phyloP scores from a whole-genome alignment of 53 echinoderm and acorn worm species.

The Luidia sarsii region DNA sequence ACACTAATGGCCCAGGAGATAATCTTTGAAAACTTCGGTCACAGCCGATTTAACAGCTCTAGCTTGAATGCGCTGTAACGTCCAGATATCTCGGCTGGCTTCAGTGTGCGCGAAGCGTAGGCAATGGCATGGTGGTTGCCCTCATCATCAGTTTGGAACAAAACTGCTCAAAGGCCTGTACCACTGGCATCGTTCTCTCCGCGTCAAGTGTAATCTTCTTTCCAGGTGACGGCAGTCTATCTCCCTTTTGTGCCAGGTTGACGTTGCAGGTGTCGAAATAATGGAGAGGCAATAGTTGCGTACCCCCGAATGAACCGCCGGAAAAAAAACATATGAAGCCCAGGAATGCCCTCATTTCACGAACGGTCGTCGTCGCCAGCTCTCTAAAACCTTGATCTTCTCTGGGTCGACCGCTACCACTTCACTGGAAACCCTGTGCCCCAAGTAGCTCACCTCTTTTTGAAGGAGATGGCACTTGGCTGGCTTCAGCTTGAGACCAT shows the following conservation, averaged over 20 bases:
- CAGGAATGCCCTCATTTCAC: constrained; percentile 57
- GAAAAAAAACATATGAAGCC: constrained; percentile 66
- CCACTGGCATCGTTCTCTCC: constrained; percentile 48
- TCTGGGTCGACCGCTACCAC: constrained; percentile 64
- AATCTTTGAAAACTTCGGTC: constrained; percentile 18
- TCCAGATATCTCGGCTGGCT: constrained; percentile 22
- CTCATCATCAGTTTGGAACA: not conserved
- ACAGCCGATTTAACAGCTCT: constrained; percentile 56
- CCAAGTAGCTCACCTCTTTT: constrained; percentile 47
- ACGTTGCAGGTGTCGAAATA: constrained; percentile 3
- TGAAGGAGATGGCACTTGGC: constrained; percentile 62
- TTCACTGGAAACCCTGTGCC: constrained; percentile 49
- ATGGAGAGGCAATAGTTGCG: constrained; percentile 58
- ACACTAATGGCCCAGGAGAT: constrained; percentile 20
- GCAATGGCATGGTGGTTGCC: constrained; percentile 26
- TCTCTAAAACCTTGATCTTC: constrained; percentile 38
- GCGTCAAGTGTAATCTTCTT: not conserved
- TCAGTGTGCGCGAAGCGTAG: constrained; percentile 24
- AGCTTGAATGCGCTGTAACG: constrained; percentile 60
- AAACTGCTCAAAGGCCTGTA: constrained; percentile 33
- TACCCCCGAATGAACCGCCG: constrained; percentile 60
- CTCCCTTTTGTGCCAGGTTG: not conserved
- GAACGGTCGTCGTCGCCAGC: constrained; percentile 46
- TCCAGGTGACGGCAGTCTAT: not conserved
- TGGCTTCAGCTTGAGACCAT: constrained; percentile 72